Base-by-base conservation (phyloP, 2,113 vertebrate species). In the Centropus unirufus region DNA sequence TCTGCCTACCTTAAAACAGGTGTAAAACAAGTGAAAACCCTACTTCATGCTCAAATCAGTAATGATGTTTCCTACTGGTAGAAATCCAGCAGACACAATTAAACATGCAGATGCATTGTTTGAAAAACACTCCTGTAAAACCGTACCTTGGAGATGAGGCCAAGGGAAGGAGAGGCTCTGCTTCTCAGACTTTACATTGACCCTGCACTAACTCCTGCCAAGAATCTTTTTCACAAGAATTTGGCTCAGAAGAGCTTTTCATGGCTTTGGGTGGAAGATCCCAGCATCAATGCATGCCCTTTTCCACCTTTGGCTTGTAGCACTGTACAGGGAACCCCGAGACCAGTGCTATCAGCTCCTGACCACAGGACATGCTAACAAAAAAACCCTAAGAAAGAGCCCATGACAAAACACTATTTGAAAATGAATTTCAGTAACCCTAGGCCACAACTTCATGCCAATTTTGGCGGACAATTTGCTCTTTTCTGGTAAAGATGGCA, bases 341-440 rank as follows among this genome's bases (percentile, higher is more conserved):
- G 77, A 79, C 7, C 30, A 39, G 32, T 21, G 39, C 46, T 47
- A 27, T 32, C 68, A 70, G 42, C 42, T 87, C 73, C 44, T 24
- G 18, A 76, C 5, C 42, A 52, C 34, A 63, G 40, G 40, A 67
- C 19, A 12, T 9, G 44, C 8, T 40, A 87, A 11, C 49, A 79
- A 75, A 76, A 55, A 49, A 36, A 36, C 0, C 0, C 18, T 49
- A 80, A 39, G 1, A 6, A 4, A 27, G 23, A 67, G 14, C 16
- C 18, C 21, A 47, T 1, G 1, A 21, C 27, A 57, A 47, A 83
- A 76, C 23, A 58, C 44, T 61, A 72, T 6, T 66, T 27, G 19
- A 51, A 72, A 91, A 40, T 44, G 1, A 81, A 70, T 29, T 66
- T 2, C 73, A 21, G 14, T n/a, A 11, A 79, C 18, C 8, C 14